A percentile compares a stretch with the other conserved stretches of the same genome.
Conservation (phyloP, 2,888 invertebrate species). For the Osmoderma eremita region DNA sequence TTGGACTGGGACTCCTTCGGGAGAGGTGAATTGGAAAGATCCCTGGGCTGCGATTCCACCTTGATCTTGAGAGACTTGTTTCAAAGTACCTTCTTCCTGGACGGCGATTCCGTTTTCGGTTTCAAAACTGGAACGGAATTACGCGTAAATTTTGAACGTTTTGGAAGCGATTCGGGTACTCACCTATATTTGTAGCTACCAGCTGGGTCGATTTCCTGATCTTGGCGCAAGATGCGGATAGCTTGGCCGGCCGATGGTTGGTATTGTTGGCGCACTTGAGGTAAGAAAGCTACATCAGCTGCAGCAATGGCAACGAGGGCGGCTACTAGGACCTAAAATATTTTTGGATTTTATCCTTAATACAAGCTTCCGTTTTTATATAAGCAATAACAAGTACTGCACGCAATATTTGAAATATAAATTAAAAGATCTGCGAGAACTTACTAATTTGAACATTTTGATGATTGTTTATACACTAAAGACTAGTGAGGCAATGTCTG, state of each 20-base stretch:
- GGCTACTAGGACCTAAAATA: constrained; percentile 32
- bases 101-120: constrained; percentile 70
- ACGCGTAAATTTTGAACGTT: background rate
- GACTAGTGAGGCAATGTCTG: constrained; percentile 33
- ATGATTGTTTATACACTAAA: constrained; percentile 37
- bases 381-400: background rate
- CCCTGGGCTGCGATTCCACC: constrained; percentile 61
- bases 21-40: constrained; percentile 75
- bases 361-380: background rate
- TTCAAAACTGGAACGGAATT: constrained; percentile 63
- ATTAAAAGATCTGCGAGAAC: constrained; percentile 9
- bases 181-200: constrained; percentile 67
- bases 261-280: constrained; percentile 40
- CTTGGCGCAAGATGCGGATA: constrained; percentile 40
- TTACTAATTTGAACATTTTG: constrained; percentile 41
- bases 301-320: constrained; percentile 26
- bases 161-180: constrained; percentile 48
- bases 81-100: constrained; percentile 68
- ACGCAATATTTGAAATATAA: too few relatives aligned
- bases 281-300: constrained; percentile 36
- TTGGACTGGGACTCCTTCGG: constrained; percentile 69
- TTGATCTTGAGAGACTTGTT: constrained; percentile 50
- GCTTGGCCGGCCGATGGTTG: constrained; percentile 59
- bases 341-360: background rate
- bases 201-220: constrained; percentile 38